Percentiles rank a stretch among this genome's conserved stretches.
Conservation (phyloP, 1,140 invertebrate genomes). For the Pogonomyrmex barbatus region DNA sequence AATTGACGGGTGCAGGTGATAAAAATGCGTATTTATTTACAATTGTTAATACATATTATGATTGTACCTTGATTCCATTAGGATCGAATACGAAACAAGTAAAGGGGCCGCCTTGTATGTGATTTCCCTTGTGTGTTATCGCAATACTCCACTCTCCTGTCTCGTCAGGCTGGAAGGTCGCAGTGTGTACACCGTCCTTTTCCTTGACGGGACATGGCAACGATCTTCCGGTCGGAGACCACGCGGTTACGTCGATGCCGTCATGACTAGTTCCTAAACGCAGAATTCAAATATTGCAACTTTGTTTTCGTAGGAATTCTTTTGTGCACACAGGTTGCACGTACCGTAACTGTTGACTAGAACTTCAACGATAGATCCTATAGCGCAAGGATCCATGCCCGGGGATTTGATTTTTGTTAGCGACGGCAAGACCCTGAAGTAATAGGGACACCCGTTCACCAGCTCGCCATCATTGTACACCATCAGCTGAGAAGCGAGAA, state of each 20-base stretch:
- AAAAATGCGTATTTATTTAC: not conserved
- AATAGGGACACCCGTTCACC: conserved; percentile 90
- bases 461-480: conserved; percentile 89
- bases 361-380: conserved; percentile 97
- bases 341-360: conserved; percentile 94
- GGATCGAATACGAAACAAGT: conserved; percentile 99
- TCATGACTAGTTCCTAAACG: conserved; percentile 92
- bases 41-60: not conserved
- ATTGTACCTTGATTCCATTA: conserved; percentile 91
- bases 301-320: not conserved
- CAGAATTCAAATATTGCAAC: not conserved
- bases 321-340: conserved; percentile 10
- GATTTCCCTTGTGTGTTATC: conserved; percentile 97
- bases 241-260: conserved; percentile 95
- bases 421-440: conserved; percentile 95
- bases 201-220: conserved; percentile 92
- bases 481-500: conserved; percentile 86
- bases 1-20: not conserved
- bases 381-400: conserved; percentile 97
- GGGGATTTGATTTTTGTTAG: conserved; percentile 94
- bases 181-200: conserved; percentile 93
- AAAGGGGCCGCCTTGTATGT: conserved; percentile 98
- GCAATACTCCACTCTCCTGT: conserved; percentile 98
- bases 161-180: conserved; percentile 98
- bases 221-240: conserved; percentile 93